Evolutionary conservation across 1,140 invertebrate species (phyloP).

Genomic region (Drosophila funebris): DNA sequence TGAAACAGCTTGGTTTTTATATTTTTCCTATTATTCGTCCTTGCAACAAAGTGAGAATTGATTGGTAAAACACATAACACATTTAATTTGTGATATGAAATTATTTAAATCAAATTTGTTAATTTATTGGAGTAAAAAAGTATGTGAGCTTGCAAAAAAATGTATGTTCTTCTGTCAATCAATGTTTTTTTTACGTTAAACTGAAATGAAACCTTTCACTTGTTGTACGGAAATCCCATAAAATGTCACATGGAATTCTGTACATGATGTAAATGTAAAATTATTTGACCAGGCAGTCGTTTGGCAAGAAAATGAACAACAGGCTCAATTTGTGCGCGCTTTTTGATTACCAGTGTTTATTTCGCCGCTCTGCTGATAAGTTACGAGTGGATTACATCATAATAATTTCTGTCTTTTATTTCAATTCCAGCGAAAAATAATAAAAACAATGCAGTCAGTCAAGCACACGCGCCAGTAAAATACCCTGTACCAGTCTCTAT

Average conservation of each 20-base stretch:
- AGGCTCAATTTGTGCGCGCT: constrained; percentile 56
- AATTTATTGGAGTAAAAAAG: constrained; percentile 4
- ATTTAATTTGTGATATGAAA: not conserved
- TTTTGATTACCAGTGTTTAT: constrained; percentile 77
- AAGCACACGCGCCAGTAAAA: too few species aligned
- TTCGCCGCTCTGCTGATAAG: constrained; percentile 50
- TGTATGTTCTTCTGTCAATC: constrained; percentile 8
- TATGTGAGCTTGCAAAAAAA: not conserved
- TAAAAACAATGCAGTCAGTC: too few species aligned
- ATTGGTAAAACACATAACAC: constrained; percentile 16
- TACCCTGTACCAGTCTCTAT: too few species aligned
- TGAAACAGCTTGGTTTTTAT: constrained; percentile 43
- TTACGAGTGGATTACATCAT: constrained; percentile 69
- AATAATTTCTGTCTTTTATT: constrained; percentile 60
- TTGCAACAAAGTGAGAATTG: constrained; percentile 7
- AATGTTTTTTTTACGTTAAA: constrained; percentile 29
- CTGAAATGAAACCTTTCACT: constrained; percentile 65
- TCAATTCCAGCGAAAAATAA: constrained; percentile 64
- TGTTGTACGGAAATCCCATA: constrained; percentile 61
- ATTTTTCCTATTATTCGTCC: constrained; percentile 16
- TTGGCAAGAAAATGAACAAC: constrained; percentile 60
- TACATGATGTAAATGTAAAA: constrained; percentile 37
- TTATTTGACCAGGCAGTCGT: constrained; percentile 28
- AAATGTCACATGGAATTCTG: constrained; percentile 51
- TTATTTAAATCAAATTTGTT: constrained; percentile 1